Evolutionary conservation across 37 sponge, comb jelly and placozoan genomes (phyloP).

Genomic region (Chondrilla cf. caribensis): DNA sequence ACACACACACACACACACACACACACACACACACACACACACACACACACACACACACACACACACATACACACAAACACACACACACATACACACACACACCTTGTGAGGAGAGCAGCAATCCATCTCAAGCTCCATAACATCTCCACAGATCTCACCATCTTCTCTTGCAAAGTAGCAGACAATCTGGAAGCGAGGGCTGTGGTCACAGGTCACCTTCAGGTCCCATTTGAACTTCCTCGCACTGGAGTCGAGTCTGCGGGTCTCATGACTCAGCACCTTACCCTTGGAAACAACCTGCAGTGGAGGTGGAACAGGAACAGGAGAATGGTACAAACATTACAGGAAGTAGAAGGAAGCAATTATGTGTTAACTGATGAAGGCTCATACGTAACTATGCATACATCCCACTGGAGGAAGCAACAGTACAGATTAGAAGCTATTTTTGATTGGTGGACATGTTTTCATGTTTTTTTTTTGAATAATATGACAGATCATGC

Average conservation of each 20-base stretch:
- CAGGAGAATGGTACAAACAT: background rate
- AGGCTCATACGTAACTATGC: background rate
- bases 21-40: too few species aligned
- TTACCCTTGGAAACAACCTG: background rate
- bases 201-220: constrained; percentile 10
- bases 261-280: background rate
- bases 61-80: too few species aligned
- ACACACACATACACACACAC: too few species aligned
- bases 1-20: too few species aligned
- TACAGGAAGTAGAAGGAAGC: background rate
- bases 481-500: too few species aligned
- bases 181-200: constrained; percentile 40
- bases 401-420: background rate
- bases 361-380: background rate
- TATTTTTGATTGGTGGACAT: too few species aligned
- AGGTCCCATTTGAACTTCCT: background rate
- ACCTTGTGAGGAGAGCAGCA: too few species aligned
- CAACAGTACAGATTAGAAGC: too few species aligned
- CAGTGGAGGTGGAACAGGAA: background rate
- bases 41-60: too few species aligned
- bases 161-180: constrained; percentile 54
- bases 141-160: constrained; percentile 54
- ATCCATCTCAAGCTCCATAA: constrained; percentile 31
- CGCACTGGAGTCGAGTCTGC: too few species aligned
- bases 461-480: too few species aligned